Evolutionary conservation across 2,113 vertebrate species (phyloP).

Genomic region (Oenanthe melanoleuca): DNA sequence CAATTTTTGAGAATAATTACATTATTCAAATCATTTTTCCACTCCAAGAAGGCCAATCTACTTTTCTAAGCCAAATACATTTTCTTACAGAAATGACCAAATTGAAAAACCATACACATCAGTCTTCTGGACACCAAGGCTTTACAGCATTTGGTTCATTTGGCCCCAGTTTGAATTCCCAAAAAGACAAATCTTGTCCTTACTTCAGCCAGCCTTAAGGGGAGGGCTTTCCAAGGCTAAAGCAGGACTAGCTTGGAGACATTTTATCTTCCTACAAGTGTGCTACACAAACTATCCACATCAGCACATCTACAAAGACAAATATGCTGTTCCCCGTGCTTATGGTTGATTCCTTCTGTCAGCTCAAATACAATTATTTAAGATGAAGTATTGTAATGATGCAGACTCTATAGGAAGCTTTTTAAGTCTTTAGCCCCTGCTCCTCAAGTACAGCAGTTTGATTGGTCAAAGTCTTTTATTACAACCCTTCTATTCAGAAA

Average conservation of each 20-base stretch:
- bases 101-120: neutral
- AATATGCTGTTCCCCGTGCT: neutral
- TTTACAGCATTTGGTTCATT: neutral
- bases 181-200: neutral
- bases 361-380: neutral
- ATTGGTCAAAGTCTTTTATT: neutral
- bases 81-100: neutral
- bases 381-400: neutral
- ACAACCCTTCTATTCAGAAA: neutral
- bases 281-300: neutral
- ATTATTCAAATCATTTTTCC: neutral
- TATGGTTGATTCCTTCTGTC: neutral
- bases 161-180: neutral
- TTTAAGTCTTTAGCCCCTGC: neutral
- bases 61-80: neutral
- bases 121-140: neutral
- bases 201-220: neutral
- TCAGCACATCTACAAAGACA: neutral
- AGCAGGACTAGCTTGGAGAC: neutral
- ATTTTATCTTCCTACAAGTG: neutral
- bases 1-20: neutral
- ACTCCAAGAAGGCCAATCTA: neutral
- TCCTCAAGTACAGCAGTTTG: neutral
- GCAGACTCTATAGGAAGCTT: neutral
- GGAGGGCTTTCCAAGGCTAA: neutral